Evolutionary conservation across 2,113 vertebrate species (phyloP).

Genomic region (Jacana jacana): DNA sequence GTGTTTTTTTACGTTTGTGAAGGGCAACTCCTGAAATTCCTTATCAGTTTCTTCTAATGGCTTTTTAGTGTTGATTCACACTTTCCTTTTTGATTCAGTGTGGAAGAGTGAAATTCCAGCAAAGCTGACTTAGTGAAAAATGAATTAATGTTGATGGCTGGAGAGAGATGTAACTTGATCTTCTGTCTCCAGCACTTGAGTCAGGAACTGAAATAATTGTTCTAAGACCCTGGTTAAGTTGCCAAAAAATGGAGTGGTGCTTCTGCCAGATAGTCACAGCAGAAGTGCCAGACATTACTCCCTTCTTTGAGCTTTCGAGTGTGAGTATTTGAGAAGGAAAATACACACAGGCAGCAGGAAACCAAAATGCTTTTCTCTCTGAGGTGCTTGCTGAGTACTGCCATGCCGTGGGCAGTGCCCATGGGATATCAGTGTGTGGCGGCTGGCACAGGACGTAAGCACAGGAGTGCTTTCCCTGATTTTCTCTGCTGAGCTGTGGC

Average conservation of each 20-base stretch:
- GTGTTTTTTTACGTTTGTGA: background rate
- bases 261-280: conserved; percentile 57
- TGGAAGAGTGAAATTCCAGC: conserved; percentile 59
- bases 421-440: rapidly evolving
- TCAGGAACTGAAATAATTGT: conserved; percentile 63
- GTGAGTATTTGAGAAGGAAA: background rate
- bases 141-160: conserved; percentile 52
- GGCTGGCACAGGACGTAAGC: background rate
- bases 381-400: background rate
- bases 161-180: conserved; percentile 54
- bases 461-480: background rate
- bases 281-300: conserved; percentile 62
- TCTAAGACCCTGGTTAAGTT: conserved; percentile 26
- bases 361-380: background rate
- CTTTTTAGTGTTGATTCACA: conserved; percentile 41
- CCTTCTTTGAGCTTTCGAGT: background rate
- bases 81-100: conserved; percentile 7
- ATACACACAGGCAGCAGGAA: background rate
- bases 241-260: conserved; percentile 9
- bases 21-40: background rate
- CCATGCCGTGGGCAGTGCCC: rapidly evolving
- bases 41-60: background rate
- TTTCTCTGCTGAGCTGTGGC: background rate
- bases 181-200: conserved; percentile 7
- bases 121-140: conserved; percentile 63